These are phyloP conservation scores for Eulemur rufifrons DNA, from an alignment of 2,113 vertebrate genomes.

Conservation along the genomic window DNA sequence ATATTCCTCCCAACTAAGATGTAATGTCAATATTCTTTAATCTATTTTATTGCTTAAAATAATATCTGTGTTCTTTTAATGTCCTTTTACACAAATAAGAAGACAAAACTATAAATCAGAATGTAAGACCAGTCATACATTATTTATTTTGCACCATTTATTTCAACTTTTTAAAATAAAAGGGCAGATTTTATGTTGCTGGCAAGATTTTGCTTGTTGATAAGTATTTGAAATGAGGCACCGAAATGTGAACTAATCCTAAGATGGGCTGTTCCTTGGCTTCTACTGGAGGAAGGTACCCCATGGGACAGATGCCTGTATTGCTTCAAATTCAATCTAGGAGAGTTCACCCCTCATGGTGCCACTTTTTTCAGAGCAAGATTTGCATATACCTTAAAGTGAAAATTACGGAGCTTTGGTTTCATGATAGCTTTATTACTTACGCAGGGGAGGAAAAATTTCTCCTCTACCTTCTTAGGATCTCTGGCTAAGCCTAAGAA, in stretches of 20 bases:
- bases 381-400: neutral
- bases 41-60: neutral
- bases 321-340: neutral
- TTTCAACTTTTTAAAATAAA: constrained; percentile 8
- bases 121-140: neutral
- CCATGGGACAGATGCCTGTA: neutral
- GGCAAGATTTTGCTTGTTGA: constrained; percentile 1
- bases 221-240: neutral
- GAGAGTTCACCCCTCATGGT: neutral
- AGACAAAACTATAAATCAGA: neutral
- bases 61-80: neutral
- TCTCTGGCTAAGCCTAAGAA: neutral
- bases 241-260: neutral
- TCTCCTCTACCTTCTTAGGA: neutral
- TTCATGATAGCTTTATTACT: neutral
- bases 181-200: neutral
- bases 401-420: neutral
- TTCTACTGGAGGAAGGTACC: neutral
- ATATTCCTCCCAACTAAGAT: neutral
- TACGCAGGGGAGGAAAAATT: neutral
- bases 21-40: neutral
- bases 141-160: constrained; percentile 28
- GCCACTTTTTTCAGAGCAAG: neutral
- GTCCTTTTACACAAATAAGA: neutral
- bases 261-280: neutral